Base-by-base conservation (phyloP, 1,140 invertebrate species). In the Xylocopa sonorina region DNA sequence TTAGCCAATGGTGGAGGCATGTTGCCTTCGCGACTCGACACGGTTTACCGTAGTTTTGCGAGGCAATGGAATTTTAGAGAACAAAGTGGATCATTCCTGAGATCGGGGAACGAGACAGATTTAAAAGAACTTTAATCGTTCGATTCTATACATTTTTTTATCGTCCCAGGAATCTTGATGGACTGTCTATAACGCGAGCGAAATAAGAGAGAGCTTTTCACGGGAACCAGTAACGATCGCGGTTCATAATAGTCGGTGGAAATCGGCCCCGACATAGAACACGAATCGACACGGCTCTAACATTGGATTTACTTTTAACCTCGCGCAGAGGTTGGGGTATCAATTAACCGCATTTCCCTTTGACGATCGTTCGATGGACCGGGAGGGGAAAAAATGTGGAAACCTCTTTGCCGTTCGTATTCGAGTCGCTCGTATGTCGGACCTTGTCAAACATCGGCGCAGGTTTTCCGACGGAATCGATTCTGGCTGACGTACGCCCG, bases 381-480 rank as follows among this genome's bases (percentile, higher is more conserved):
- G 18, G 32, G 50, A n/a, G 32, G 50, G 64, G 18, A 72, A 51
- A 79, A 81, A 85, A 60, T 41, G 50, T 41, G 62, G 69, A 75
- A 69, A 79, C 41, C 66, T 48, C 46, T 63, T 69, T 60, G 50
- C 6, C 41, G 24, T 18, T 60, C 34, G 83, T 78, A 81, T 81
- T 77, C 63, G 55, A 63, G 51, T 73, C 80, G 83, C 43, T 69
- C 62, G 51, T 63, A 69, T 67, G 63, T 74, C 58, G 72, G 74
- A 62, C 32, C 57, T 81, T 73, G 82, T 85, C 82, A 84, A 84
- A 84, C 80, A 69, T 74, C 73, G 83, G 57, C 83, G 62, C 66
- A 77, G 79, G 27, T 67, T 78, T 81, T 68, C 78, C 58, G 71
- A 82, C 72, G 64, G 72, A 71, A 79, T 85, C 68, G 82, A 85